These are phyloP conservation scores for Cheilosia soror DNA, from an alignment of 2,888 invertebrate species.

Conservation along the genomic window DNA sequence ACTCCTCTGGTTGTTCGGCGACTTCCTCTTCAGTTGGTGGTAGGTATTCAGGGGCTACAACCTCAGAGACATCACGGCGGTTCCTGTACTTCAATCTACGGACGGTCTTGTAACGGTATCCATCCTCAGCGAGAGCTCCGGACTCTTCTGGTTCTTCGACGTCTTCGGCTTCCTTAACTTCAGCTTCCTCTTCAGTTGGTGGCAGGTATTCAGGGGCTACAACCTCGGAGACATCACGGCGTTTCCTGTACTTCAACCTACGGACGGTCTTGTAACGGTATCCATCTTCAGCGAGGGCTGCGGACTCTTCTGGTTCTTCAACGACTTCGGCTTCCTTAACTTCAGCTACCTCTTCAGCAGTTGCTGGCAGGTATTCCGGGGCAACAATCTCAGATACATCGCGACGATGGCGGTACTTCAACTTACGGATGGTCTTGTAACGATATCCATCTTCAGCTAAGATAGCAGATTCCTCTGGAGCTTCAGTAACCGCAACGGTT, in stretches of 20 bases:
- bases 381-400: slow-evolving; percentile 23
- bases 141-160: slow-evolving; percentile 3
- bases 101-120: slow-evolving; percentile 76
- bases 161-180: too few species aligned
- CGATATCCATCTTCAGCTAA: slow-evolving; percentile 64
- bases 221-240: too few species aligned
- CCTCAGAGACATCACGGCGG: too few species aligned
- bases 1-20: slow-evolving; percentile 72
- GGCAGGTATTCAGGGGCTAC: too few species aligned
- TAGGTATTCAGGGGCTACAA: too few species aligned
- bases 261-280: slow-evolving; percentile 68
- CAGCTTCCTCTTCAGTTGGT: too few species aligned
- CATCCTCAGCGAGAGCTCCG: slow-evolving; percentile 69
- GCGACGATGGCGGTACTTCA: slow-evolving; percentile 23
- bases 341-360: slow-evolving; percentile 18
- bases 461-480: slow-evolving; percentile 61
- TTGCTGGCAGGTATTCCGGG: slow-evolving; percentile 78
- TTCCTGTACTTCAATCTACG: too few species aligned
- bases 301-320: slow-evolving; percentile 19
- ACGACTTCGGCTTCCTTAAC: slow-evolving; percentile 60
- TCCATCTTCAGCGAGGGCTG: slow-evolving; percentile 59
- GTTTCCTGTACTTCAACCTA: slow-evolving; percentile 35
- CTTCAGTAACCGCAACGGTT: slow-evolving; percentile 8
- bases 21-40: too few species aligned
- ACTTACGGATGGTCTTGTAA: slow-evolving; percentile 50